Percentiles rank a stretch among this genome's conserved stretches.
Conservation (phyloP, 1,140 invertebrate genomes). For the Hesperophylax magnus region DNA sequence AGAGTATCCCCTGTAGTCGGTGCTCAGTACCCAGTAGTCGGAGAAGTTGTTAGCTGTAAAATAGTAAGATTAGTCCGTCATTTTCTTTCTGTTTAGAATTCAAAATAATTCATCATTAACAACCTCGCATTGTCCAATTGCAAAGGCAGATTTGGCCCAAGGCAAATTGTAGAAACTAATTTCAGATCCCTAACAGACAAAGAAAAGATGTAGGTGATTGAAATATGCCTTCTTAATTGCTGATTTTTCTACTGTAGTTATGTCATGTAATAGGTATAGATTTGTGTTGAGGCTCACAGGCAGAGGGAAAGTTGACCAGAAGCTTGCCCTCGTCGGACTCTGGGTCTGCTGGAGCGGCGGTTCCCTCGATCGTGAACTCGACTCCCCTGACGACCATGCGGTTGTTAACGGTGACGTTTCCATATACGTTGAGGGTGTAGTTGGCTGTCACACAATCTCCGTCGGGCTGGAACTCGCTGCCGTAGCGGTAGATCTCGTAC, state of each 20-base stretch:
- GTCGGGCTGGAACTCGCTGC: conserved; percentile 59
- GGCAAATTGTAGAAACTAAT: too few relatives aligned
- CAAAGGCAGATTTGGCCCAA: too few relatives aligned
- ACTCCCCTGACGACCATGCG: conserved; percentile 26
- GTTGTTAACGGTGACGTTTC: conserved; percentile 41
- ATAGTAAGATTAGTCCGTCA: background rate
- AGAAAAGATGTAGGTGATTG: too few relatives aligned
- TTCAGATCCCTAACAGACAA: too few relatives aligned
- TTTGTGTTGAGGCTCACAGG: conserved; percentile 47
- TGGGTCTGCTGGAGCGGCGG: conserved; percentile 56
- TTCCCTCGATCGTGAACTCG: conserved; percentile 55
- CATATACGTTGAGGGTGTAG: conserved; percentile 53
- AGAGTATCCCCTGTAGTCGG: conserved; percentile 62
- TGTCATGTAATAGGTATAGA: too few relatives aligned
- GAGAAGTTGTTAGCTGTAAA: background rate
- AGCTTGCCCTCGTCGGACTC: conserved; percentile 47
- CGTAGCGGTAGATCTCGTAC: conserved; percentile 63
- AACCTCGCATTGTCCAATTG: too few relatives aligned
- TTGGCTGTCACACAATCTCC: conserved; percentile 55
- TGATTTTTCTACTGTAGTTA: too few relatives aligned
- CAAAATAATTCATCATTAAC: too few relatives aligned
- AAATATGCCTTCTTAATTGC: too few relatives aligned
- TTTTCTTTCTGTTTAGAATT: too few relatives aligned
- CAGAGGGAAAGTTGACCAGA: conserved; percentile 53
- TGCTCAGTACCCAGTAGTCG: conserved; percentile 61